Base-by-base conservation (phyloP, 2,113 vertebrate genomes). In the Thomomys bottae region DNA sequence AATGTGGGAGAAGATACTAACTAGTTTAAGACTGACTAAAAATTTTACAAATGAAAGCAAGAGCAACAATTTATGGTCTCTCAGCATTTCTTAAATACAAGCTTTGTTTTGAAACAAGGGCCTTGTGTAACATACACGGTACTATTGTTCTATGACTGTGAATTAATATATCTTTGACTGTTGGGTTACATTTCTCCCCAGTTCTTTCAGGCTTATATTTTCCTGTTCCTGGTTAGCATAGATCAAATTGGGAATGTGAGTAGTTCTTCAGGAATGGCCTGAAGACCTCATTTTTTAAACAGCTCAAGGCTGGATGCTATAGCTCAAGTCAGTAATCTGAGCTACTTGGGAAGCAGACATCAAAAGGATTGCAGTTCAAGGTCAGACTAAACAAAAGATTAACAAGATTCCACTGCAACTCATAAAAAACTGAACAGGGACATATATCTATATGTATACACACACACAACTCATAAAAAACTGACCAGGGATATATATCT, bases 61-160 rank as follows among this genome's bases (percentile, higher is more conserved):
- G 14, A 54, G 40, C 17, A 57, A 87, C 20, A 71, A 20, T 89
- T 54, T 80, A 57, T 14, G 32, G 24, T 34, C n/a, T 84, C 64
- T 57, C 23, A 61, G 34, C 81, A 76, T 49, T 87, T 83, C 49
- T 79, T 76, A 79, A 87, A 91, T 49, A 68, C 42, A 73, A 89
- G 61, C 89, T 95, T 90, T 95, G 89, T 90, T 88, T 73, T 61
- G 70, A 89, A 28, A 96, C 92, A 96, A 95, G 76, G 89, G 75
- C 26, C 45, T 93, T 96, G 72, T 96, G 42, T 75, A 85, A 23
- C 64, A 76, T 85, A 95, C 78, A 95, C 34, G 94, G 84, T 24
- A 63, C 91, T 49, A 81, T 95, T 96, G 95, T 96, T 88, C 59
- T 73, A 5, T 66, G n/a, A 72, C 68, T 86, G 28, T 38, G 70